phyloP scores from a whole-genome alignment of 2,797 vertebrate genomes.

The Crenuchus spilurus region DNA sequence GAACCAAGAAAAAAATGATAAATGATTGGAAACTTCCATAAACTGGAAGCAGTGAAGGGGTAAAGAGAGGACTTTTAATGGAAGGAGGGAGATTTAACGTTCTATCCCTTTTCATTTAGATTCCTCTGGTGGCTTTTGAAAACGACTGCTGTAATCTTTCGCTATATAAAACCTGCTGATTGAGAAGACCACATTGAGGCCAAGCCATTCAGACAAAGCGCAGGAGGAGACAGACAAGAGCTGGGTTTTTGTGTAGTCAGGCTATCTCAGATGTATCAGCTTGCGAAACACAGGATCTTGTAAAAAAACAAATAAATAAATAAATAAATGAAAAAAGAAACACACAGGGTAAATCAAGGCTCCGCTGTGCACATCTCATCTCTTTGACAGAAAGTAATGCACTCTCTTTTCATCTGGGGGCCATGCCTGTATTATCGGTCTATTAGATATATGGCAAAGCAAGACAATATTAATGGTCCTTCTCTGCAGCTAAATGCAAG shows the following conservation, averaged over 20 bases:
- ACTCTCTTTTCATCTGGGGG: slow-evolving; percentile 80
- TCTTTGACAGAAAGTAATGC: slow-evolving; percentile 75
- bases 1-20: slow-evolving; percentile 54
- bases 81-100: slow-evolving; percentile 31
- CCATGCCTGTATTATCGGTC: slow-evolving; percentile 79
- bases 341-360: slow-evolving; percentile 52
- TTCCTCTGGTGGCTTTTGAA: slow-evolving; percentile 37
- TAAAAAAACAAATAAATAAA: slow-evolving; percentile 9
- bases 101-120: slow-evolving; percentile 30
- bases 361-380: slow-evolving; percentile 70
- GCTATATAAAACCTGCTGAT: slow-evolving; percentile 31
- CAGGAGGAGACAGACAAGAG: not conserved
- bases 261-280: slow-evolving; percentile 47
- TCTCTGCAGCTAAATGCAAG: slow-evolving; percentile 73
- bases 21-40: slow-evolving; percentile 49
- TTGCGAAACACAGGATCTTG: slow-evolving; percentile 40
- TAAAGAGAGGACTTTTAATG: slow-evolving; percentile 30
- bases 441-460: slow-evolving; percentile 77
- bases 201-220: slow-evolving; percentile 13
- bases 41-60: slow-evolving; percentile 43
- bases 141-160: slow-evolving; percentile 43
- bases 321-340: not conserved
- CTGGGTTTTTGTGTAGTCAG: slow-evolving; percentile 1
- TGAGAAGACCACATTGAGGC: slow-evolving; percentile 7
- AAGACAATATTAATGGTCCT: slow-evolving; percentile 79